Base-by-base conservation (phyloP, 2,888 invertebrate genomes). In the Drosophila vallismaia region DNA sequence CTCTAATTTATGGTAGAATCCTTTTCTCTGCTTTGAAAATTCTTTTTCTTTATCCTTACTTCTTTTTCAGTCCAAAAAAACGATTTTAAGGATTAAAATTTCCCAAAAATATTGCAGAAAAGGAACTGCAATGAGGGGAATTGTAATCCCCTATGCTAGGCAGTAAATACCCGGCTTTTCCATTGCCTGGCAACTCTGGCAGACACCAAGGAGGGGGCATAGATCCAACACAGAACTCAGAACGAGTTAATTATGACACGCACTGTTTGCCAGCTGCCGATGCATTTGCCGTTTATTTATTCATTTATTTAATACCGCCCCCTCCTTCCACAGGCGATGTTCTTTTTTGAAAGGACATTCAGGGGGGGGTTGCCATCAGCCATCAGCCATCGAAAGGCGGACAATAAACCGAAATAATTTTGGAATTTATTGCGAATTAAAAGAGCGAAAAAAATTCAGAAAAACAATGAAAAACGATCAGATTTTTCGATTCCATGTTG, bases 221-320 rank as follows among this genome's bases (percentile, higher is more conserved):
- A 33, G 33, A 3, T 10, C 10, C 3, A 33, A 8, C 33, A 10
- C n/a, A 26, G 19, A 9, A 44, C n/a, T 6, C 28, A 28, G 28
- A 51, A 51, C n/a, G 59, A 53, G 49, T 77, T 86, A 84, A 80
- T 80, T 81, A 87, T 75, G 77, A 73, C 87, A 78, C 73, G 52
- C 57, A 38, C 49, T 87, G 70, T 81, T 77, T 77, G 46, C 67
- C 36, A 24, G 44, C 40, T 42, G 55, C 28, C 44, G 24, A 12
- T 42, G 24, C 33, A 49, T 44, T 50, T 51, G 58, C 19, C 45
- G 52, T 71, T 71, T 56, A 56, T 42, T 48, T 51, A 48, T 64
- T 68, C 26, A 52, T 48, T 57, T 62, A 71, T 62, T 49, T 60
- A 60, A 48, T 60, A 52, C 42, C 48, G 40, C 44, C 29, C 71